A percentile compares a stretch with the other conserved stretches of the same genome.
Evolutionary conservation across 1,140 invertebrate genomes (phyloP).

Genomic region (Zaprionus gabonicus): DNA sequence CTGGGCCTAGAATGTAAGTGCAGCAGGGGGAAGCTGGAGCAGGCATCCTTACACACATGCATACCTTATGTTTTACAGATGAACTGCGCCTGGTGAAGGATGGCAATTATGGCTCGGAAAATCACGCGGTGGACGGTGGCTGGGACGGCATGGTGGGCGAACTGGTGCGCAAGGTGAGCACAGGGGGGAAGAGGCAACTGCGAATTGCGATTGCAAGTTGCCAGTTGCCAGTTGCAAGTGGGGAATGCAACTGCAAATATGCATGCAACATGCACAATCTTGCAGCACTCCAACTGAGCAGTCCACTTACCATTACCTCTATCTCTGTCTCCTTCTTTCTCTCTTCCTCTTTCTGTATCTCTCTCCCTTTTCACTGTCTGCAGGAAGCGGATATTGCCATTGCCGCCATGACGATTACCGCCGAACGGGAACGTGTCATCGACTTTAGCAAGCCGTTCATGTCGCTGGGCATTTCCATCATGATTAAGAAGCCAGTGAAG

Average conservation of each 20-base stretch:
- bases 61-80: constrained; percentile 85
- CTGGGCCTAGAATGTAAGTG: constrained; percentile 94
- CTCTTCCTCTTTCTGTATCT: background rate
- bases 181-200: constrained; percentile 3
- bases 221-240: constrained; percentile 19
- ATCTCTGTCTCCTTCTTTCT: background rate
- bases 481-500: constrained; percentile 98
- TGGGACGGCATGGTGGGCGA: constrained; percentile 99
- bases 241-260: background rate
- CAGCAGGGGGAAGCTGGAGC: background rate
- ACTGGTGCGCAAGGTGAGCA: constrained; percentile 93
- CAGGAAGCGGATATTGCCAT: constrained; percentile 98
- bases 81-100: constrained; percentile 93
- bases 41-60: background rate
- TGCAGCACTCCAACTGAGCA: constrained; percentile 1
- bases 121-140: constrained; percentile 90
- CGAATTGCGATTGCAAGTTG: constrained; percentile 21
- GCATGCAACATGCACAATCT: constrained; percentile 11
- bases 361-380: background rate
- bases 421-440: constrained; percentile 96
- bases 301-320: constrained; percentile 6
- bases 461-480: constrained; percentile 98
- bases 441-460: constrained; percentile 99
- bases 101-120: constrained; percentile 92
- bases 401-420: constrained; percentile 97